Conservation (phyloP, 2,888 invertebrate species). For the Nemotelus nigrinus region DNA sequence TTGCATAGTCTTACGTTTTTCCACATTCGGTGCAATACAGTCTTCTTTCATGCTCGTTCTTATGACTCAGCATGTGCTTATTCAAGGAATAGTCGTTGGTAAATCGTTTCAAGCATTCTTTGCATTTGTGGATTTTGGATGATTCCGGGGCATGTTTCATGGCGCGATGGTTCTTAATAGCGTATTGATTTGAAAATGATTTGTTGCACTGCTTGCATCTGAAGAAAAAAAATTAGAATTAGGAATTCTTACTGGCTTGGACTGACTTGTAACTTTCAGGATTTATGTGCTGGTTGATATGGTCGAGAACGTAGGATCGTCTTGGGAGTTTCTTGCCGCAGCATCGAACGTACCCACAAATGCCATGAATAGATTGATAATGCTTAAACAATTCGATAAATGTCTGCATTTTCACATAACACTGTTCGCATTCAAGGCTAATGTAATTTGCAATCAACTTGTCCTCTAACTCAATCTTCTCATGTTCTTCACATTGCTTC, state of each 20-base stretch:
- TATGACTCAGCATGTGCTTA: slow-evolving; percentile 41
- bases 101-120: slow-evolving; percentile 44
- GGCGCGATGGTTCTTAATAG: slow-evolving; percentile 45
- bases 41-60: slow-evolving; percentile 39
- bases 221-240: neutral
- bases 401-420: slow-evolving; percentile 8
- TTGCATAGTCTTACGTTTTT: slow-evolving; percentile 38
- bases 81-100: slow-evolving; percentile 46
- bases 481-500: slow-evolving; percentile 7
- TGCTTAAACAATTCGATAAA: slow-evolving; percentile 43
- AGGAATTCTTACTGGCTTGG: neutral
- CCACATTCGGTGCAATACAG: slow-evolving; percentile 46
- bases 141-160: slow-evolving; percentile 43
- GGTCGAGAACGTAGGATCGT: slow-evolving; percentile 43
- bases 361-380: slow-evolving; percentile 41
- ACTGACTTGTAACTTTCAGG: slow-evolving; percentile 46
- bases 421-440: slow-evolving; percentile 44
- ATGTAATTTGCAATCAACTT: slow-evolving; percentile 43
- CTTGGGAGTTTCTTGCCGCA: slow-evolving; percentile 46
- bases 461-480: slow-evolving; percentile 38
- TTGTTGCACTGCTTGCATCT: slow-evolving; percentile 48
- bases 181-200: slow-evolving; percentile 44
- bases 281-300: slow-evolving; percentile 47
- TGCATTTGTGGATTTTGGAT: slow-evolving; percentile 43
- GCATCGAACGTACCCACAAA: slow-evolving; percentile 46